Evolutionary conservation across 2,888 invertebrate species (phyloP), one percentile per base, ranked within the genome.

Genomic region (Thymelicus lineola): DNA sequence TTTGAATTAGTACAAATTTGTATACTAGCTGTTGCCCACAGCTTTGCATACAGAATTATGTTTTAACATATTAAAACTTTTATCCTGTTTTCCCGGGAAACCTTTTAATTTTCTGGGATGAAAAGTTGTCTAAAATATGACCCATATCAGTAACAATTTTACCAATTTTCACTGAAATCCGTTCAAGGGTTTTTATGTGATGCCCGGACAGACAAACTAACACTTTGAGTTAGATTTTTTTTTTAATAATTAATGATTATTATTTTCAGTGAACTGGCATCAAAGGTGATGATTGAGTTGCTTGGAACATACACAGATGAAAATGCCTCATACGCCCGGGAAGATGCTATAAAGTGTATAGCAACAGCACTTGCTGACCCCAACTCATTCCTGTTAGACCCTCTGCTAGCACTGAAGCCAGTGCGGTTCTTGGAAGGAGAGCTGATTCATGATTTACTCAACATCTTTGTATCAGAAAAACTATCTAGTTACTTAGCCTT

Each of bases 321-420:
- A 82, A 99, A 99, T 91, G 99, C 99, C 0, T 98, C 98, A 1
- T 97, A 98, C 75, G 99, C 99, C 0, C 95, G 98, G 75, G 98
- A 99, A 86, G 99, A 99, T 93, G 99, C 99, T 1, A 98, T 98
- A 82, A 96, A 97, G 82, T 99, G 99, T 87, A 99, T 99, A 82
- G 97, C 98, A 15, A 97, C 99, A 1, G 99, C 99, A 20, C 93
- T 99, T 70, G 98, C 97, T 7, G 99, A 99, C 90, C 99, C 99
- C 14, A 97, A 97, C 83, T 98, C 98, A 76, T 99, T 98, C 93
- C 95, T 99, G 17, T 94, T 99, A 82, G 99, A 99, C 90, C 99
- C 99, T 45, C 94, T 99, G 72, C 94, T 99, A 46, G 95, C 98
- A 0, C 94, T 99, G 62, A 98, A 98, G 88, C 99, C 99, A 12